Percentiles rank a stretch among this genome's conserved stretches.
Evolutionary conservation across 2,888 invertebrate genomes (phyloP).

Genomic region (Villa cingulata): DNA sequence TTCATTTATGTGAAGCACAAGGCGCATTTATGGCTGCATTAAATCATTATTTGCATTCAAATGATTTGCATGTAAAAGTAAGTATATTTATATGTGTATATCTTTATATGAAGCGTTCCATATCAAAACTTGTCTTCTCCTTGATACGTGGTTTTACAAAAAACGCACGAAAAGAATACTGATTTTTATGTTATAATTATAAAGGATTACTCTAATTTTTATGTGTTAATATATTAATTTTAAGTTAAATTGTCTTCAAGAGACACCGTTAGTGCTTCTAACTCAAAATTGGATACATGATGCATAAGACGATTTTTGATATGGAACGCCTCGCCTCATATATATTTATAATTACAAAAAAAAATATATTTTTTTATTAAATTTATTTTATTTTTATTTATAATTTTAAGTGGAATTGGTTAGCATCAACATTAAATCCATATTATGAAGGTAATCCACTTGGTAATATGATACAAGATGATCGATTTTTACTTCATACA

Average conservation of each 20-base stretch:
- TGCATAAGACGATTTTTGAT: too few relatives aligned
- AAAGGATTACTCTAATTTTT: too few relatives aligned
- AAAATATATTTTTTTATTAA: neutral
- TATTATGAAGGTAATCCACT: conserved; percentile 77
- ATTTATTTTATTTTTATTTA: neutral
- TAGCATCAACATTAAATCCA: conserved; percentile 77
- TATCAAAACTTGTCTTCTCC: too few relatives aligned
- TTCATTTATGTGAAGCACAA: conserved; percentile 96
- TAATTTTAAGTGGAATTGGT: conserved; percentile 63
- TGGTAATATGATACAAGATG: conserved; percentile 61
- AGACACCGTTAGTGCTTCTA: too few relatives aligned
- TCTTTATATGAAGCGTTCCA: too few relatives aligned
- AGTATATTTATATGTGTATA: conserved; percentile 19
- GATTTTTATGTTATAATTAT: too few relatives aligned
- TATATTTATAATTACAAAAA: neutral
- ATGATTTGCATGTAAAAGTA: conserved; percentile 42
- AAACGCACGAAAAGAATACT: too few relatives aligned
- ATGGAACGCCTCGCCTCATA: too few relatives aligned
- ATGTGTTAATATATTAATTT: too few relatives aligned
- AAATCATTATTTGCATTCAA: conserved; percentile 64
- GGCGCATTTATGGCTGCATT: conserved; percentile 86
- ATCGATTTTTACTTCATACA: conserved; percentile 68
- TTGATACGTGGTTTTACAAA: too few relatives aligned
- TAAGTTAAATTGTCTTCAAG: too few relatives aligned
- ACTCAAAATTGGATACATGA: too few relatives aligned